Evolutionary conservation across 2,888 invertebrate species (phyloP).

Genomic region (Hirtodrosophila trivittata): DNA sequence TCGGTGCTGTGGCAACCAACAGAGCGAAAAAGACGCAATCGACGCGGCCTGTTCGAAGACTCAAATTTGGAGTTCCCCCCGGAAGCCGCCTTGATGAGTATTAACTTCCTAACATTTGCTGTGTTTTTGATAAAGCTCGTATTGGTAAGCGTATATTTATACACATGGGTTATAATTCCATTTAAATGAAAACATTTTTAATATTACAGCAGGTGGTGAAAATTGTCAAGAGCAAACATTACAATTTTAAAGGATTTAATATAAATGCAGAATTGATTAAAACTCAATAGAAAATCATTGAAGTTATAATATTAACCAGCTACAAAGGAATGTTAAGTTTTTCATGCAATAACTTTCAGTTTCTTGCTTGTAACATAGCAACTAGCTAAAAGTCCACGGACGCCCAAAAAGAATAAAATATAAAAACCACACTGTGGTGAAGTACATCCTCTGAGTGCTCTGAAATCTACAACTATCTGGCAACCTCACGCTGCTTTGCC

Average conservation of each 20-base stretch:
- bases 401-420: too few species aligned
- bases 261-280: slow-evolving; percentile 60
- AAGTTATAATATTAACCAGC: too few species aligned
- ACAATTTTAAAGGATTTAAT: slow-evolving; percentile 76
- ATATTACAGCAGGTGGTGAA: slow-evolving; percentile 88
- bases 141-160: slow-evolving; percentile 90
- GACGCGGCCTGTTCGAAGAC: slow-evolving; percentile 82
- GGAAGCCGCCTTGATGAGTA: slow-evolving; percentile 92
- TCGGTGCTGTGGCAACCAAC: slow-evolving; percentile 84
- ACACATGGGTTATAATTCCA: too few species aligned
- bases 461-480: slow-evolving; percentile 7
- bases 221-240: slow-evolving; percentile 87
- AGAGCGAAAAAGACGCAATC: slow-evolving; percentile 68
- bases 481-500: slow-evolving; percentile 2
- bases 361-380: too few species aligned
- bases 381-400: too few species aligned
- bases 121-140: slow-evolving; percentile 93
- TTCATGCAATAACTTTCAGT: too few species aligned
- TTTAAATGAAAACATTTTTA: slow-evolving; percentile 3
- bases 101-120: slow-evolving; percentile 93
- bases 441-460: too few species aligned
- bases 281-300: too few species aligned
- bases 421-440: neutral
- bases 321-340: too few species aligned
- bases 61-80: slow-evolving; percentile 91